phyloP scores from a whole-genome alignment of 2,797 vertebrate genomes.

The Notoglanidium macrostoma region DNA sequence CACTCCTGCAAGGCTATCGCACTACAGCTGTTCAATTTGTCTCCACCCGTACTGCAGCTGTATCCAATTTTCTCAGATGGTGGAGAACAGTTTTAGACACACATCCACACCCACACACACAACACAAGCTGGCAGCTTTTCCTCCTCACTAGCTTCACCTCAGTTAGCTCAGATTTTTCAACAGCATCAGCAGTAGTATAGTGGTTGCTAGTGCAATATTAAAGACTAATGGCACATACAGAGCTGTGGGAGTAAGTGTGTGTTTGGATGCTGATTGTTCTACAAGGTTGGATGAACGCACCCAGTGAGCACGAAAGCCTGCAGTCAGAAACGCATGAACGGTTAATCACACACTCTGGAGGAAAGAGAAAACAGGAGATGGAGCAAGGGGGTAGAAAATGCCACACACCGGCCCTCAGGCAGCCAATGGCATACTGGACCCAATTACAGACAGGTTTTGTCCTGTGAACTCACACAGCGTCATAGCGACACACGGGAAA shows the following conservation, averaged over 20 bases:
- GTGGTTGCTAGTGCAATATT: background rate
- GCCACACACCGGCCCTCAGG: background rate
- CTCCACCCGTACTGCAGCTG: constrained; percentile 7
- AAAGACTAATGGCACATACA: constrained; percentile 20
- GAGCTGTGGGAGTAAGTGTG: constrained; percentile 25
- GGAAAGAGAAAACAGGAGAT: constrained; percentile 9
- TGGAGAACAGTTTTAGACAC: constrained; percentile 12
- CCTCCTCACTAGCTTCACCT: constrained; percentile 24
- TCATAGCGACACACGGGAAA: background rate
- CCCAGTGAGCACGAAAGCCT: constrained; percentile 5
- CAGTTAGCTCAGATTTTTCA: background rate
- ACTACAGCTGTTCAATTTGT: background rate
- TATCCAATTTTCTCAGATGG: constrained; percentile 1
- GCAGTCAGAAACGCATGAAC: constrained; percentile 22
- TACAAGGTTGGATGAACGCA: constrained; percentile 26
- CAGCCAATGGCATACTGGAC: background rate
- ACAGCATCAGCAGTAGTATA: constrained; percentile 9
- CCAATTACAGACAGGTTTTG: constrained; percentile 30
- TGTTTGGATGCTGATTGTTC: constrained; percentile 33
- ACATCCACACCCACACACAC: background rate
- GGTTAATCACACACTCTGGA: constrained; percentile 21
- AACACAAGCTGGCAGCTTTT: constrained; percentile 7
- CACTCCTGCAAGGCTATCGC: background rate
- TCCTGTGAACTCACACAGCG: constrained; percentile 26
- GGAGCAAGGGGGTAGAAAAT: constrained; percentile 7